Conservation (phyloP, 64 coral and sea anemone species). For the Pachyseris speciosa region DNA sequence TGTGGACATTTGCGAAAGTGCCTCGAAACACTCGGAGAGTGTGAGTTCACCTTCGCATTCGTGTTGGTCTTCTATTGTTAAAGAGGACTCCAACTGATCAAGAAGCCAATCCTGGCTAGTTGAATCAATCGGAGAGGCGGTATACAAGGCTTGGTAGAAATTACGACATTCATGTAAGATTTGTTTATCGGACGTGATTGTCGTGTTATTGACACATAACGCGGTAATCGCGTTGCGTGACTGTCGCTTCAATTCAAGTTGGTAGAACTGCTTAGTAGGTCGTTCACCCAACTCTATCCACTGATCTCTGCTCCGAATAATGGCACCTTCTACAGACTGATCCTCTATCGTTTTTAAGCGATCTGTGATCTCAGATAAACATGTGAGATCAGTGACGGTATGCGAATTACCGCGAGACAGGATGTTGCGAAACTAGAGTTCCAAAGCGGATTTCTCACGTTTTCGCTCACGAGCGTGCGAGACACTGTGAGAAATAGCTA, state of each 20-base stretch:
- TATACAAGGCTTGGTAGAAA: slow-evolving; percentile 16
- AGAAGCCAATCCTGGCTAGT: not conserved
- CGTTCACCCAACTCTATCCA: slow-evolving; percentile 27
- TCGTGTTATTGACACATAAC: not conserved
- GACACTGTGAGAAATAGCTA: not conserved
- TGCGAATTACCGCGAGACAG: too few species aligned
- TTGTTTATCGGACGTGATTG: not conserved
- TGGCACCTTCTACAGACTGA: not conserved
- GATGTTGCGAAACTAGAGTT: too few species aligned
- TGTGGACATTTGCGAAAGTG: not conserved
- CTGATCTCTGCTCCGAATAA: not conserved
- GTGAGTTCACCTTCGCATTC: not conserved
- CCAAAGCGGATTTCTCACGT: too few species aligned
- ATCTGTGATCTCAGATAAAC: not conserved
- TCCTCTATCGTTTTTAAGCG: not conserved
- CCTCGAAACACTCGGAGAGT: not conserved
- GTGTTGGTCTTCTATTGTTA: not conserved
- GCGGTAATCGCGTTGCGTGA: not conserved
- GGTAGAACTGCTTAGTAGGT: slow-evolving; percentile 42
- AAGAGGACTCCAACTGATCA: not conserved
- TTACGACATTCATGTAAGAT: not conserved
- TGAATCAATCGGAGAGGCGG: not conserved
- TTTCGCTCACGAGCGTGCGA: too few species aligned
- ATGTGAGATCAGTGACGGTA: not conserved
- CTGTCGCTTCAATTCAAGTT: not conserved